Evolutionary conservation across 2,888 invertebrate genomes (phyloP).

Genomic region (Tridacna crocea): DNA sequence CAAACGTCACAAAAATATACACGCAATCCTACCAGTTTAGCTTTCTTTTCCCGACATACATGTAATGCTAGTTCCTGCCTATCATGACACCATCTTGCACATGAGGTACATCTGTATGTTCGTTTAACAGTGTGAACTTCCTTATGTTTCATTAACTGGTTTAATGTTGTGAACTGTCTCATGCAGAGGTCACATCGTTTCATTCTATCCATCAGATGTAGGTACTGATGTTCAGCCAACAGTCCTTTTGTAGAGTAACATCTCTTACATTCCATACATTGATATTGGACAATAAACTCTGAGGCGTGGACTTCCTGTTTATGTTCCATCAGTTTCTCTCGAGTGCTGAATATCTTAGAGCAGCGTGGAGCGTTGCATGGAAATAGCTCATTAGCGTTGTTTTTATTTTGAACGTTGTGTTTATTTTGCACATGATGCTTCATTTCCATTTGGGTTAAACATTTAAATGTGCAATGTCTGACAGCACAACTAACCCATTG

Average conservation of each 20-base stretch:
- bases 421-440: constrained; percentile 45
- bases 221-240: constrained; percentile 60
- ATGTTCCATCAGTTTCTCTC: constrained; percentile 49
- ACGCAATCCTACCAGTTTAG: constrained; percentile 17
- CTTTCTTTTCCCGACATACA: constrained; percentile 41
- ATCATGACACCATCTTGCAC: constrained; percentile 50
- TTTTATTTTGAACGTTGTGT: constrained; percentile 26
- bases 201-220: constrained; percentile 57
- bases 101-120: constrained; percentile 40
- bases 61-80: constrained; percentile 47
- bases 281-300: constrained; percentile 63
- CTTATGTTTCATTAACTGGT: constrained; percentile 47
- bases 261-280: constrained; percentile 59
- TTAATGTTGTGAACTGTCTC: constrained; percentile 40
- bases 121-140: constrained; percentile 55
- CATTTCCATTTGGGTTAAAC: constrained; percentile 53
- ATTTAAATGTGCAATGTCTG: constrained; percentile 45
- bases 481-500: constrained; percentile 27
- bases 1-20: constrained; percentile 61
- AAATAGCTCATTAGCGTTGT: constrained; percentile 39
- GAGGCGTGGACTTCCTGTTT: constrained; percentile 51
- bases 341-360: constrained; percentile 40
- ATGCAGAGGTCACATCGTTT: constrained; percentile 58
- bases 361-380: constrained; percentile 55
- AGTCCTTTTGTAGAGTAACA: constrained; percentile 59